Base-by-base conservation (phyloP, 1,140 invertebrate species). In the silkworm (Bombyx mori) region DNA sequence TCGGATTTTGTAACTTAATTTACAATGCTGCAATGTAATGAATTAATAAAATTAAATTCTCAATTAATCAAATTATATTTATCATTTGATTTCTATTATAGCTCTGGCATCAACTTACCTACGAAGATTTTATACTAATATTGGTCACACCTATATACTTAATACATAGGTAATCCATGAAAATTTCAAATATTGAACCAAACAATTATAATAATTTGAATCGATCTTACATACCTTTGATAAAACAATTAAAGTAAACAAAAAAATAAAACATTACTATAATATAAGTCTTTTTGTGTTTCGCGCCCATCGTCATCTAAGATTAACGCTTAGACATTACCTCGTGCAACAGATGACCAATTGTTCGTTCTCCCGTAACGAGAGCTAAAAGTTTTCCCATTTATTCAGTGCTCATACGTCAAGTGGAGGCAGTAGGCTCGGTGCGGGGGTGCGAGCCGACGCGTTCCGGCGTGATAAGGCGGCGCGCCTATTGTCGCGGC, bases 391-490 rank as follows among this genome's bases (percentile, higher is more conserved):
- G 77, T 86, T 86, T 86, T 86, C 80, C 80, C 80, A 86, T 85
- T 86, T 85, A 83, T 86, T 85, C 80, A 78, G 70, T 72, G 69
- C 79, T 80, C 80, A 82, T 82, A 86, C 79, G 83, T 83, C 79
- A 86, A 79, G 79, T 72, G 18, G 44, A 45, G 46, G 46, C 46
- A 47, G 44, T 61, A 62, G 47, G 53, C 53, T 53, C 58, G 22
- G 50, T 51, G 54, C 59, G 42, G 56, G 48, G 66, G 49, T 46
- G 61, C 65, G 60, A 65, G 60, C 51, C 71, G 74, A 63, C 73
- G 71, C 79, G 78, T 79, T 83, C 78, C 79, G 83, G 79, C 74
- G 68, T 54, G 82, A 82, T 86, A 84, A 84, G 82, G 79, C 79
- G 73, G 71, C 68, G 73, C 60, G 70, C 57, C 76, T 63, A 79